Base-by-base conservation (phyloP, 2,888 invertebrate species). In the Sthenelais limicola region DNA sequence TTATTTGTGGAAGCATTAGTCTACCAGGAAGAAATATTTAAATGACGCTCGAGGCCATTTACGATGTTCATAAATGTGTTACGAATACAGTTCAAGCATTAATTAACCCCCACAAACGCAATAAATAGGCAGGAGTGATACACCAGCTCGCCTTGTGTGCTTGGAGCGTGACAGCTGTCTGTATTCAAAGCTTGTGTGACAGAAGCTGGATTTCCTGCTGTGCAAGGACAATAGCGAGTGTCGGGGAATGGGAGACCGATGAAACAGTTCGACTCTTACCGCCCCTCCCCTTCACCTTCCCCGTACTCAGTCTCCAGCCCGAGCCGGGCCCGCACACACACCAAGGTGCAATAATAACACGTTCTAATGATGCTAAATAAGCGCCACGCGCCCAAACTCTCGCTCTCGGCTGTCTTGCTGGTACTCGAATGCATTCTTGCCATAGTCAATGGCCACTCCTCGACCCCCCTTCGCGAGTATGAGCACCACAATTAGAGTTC, bases 91-190 rank as follows among this genome's bases (percentile, higher is more conserved):
- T n/a, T n/a, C n/a, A n/a, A n/a, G n/a, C n/a, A n/a, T n/a, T n/a
- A n/a, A n/a, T n/a, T n/a, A n/a, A n/a, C n/a, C n/a, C n/a, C n/a
- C n/a, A n/a, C n/a, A n/a, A n/a, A n/a, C n/a, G n/a, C n/a, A n/a
- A n/a, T n/a, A n/a, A n/a, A n/a, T n/a, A n/a, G n/a, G n/a, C n/a
- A n/a, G n/a, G n/a, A n/a, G n/a, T n/a, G n/a, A n/a, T n/a, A n/a
- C n/a, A n/a, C n/a, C n/a, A n/a, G n/a, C n/a, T n/a, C n/a, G n/a
- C n/a, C n/a, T n/a, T n/a, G n/a, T n/a, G n/a, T n/a, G n/a, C n/a
- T n/a, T n/a, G n/a, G n/a, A n/a, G 62, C 26, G 62, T 26, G 62
- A 62, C 62, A 62, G 62, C 62, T 62, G 62, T 62, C 62, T 43
- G 35, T 43, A 38, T 62, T 62, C 38, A 62, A 43, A 43, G 9